Conservation (phyloP, 2,113 vertebrate genomes). For the Heterocephalus glaber region DNA sequence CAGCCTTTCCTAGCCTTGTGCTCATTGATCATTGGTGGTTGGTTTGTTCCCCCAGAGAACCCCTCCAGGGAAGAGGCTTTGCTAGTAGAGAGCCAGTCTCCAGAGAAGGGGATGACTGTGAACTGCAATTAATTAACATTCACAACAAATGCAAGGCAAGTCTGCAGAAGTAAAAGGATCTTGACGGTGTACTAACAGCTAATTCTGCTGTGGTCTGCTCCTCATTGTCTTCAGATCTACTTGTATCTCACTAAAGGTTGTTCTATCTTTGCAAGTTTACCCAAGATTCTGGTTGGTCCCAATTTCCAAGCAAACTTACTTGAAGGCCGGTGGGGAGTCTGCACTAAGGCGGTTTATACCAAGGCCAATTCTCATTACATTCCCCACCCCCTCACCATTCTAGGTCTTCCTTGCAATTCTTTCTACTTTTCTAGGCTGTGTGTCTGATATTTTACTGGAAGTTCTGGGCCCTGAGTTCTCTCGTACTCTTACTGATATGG, state of each 20-base stretch:
- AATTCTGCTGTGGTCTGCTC: not conserved
- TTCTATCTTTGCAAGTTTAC: not conserved
- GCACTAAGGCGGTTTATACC: not conserved
- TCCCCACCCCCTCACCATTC: accelerated
- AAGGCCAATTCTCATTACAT: not conserved
- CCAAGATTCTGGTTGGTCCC: not conserved
- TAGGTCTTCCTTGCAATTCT: not conserved
- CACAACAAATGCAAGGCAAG: not conserved
- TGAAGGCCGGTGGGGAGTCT: not conserved
- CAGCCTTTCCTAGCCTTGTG: not conserved
- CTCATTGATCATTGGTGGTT: not conserved
- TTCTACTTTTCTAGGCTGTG: not conserved
- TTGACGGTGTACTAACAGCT: not conserved
- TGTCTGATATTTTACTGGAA: not conserved
- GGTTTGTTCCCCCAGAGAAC: not conserved
- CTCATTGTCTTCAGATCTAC: not conserved
- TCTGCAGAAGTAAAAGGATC: not conserved
- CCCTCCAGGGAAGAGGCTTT: not conserved
- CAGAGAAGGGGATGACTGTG: not conserved
- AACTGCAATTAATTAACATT: not conserved
- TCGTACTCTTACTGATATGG: not conserved
- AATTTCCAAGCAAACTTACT: not conserved
- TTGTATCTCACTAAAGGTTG: not conserved
- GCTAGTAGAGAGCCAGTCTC: not conserved
- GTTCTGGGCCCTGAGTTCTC: not conserved